Base-by-base conservation (phyloP, 2,888 invertebrate species). In the Nymphalis c-album region DNA sequence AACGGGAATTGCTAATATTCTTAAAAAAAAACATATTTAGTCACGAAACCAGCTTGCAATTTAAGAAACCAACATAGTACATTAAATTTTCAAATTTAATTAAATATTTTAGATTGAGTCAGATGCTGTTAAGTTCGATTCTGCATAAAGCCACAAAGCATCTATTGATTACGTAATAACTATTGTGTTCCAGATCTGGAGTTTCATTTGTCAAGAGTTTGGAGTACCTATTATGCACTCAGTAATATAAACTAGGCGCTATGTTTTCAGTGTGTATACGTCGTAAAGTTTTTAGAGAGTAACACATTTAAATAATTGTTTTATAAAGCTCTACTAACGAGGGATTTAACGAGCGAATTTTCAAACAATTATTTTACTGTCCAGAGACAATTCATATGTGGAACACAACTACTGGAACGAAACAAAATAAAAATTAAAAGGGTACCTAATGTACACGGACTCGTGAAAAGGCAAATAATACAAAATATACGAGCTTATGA, bases 101-200 rank as follows among this genome's bases (percentile, higher is more conserved):
- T 18, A 8, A 18, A 50, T 4, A 22, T 26, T 26, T 53, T 53
- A 18, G 16, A 53, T 26, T 17, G 17, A 20, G 16, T 26, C 53
- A 53, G 53, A 53, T 16, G 8, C 20, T 57, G 57, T 35, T 57
- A 3, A 57, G 7, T 18, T 48, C 48, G 48, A 17, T 48, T 47
- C 2, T 10, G 40, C 40, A 40, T 40, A 10, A 40, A 40, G 31
- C n/a, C 18, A 57, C 57, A 57, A 57, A 57, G 20, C 35, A 40
- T 57, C 57, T 31, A 40, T 57, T 57, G 57, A 57, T 57, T 35
- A 57, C 18, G 35, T 35, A 55, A 31, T 31, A 31, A 55, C 17
- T 10, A 40, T 57, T 57, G 57, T 57, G 57, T 40, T 40, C 57
- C 57, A 40, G 57, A 57, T 57, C 57, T 57, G 57, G 35, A 35